Evolutionary conservation across 2,888 invertebrate species (phyloP).

Genomic region (Heliothis peltigera): DNA sequence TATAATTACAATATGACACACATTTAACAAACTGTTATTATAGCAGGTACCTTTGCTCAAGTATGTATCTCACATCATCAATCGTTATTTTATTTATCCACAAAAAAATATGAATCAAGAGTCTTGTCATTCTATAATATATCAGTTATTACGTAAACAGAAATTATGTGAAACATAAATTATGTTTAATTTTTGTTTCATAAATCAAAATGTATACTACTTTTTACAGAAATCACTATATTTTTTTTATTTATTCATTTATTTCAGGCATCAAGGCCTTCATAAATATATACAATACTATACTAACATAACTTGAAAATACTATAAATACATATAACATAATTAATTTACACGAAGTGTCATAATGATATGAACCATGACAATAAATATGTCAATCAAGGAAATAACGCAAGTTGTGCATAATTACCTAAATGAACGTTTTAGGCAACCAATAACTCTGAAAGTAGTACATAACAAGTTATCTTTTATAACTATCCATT

Average conservation of each 20-base stretch:
- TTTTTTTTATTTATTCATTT: too few relatives aligned
- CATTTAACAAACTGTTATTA: constrained; percentile 26
- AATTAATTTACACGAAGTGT: too few relatives aligned
- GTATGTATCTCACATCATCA: constrained; percentile 35
- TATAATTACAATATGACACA: constrained; percentile 29
- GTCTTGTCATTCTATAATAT: constrained; percentile 31
- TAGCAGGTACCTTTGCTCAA: constrained; percentile 37
- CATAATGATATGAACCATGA: too few relatives aligned
- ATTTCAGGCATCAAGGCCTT: too few relatives aligned
- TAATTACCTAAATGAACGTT: constrained; percentile 37
- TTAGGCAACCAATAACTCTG: constrained; percentile 17
- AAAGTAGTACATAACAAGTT: constrained; percentile 10
- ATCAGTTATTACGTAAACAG: constrained; percentile 34
- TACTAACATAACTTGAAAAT: too few relatives aligned
- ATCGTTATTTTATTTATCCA: constrained; percentile 46
- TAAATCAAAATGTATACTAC: too few relatives aligned
- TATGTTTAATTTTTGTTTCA: too few relatives aligned
- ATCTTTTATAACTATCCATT: constrained; percentile 16
- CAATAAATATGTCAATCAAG: constrained; percentile 7
- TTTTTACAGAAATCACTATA: too few relatives aligned
- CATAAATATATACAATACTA: too few relatives aligned
- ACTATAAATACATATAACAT: too few relatives aligned
- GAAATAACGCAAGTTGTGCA: constrained; percentile 46
- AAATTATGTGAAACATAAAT: too few relatives aligned
- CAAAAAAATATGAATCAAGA: constrained; percentile 38